Conservation (phyloP, 2,888 invertebrate genomes). For the Hydraecia micacea region DNA sequence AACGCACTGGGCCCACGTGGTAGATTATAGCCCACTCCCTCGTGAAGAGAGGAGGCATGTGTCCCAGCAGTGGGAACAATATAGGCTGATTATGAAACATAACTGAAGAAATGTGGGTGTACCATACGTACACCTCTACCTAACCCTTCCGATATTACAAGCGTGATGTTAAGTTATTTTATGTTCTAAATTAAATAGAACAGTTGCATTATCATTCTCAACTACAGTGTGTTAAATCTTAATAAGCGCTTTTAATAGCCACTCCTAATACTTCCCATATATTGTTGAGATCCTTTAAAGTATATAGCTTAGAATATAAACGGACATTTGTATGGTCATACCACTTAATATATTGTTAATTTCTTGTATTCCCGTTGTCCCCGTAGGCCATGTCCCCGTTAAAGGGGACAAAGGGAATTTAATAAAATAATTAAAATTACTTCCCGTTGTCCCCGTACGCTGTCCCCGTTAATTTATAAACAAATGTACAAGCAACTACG, state of each 20-base stretch:
- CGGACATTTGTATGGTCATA: neutral
- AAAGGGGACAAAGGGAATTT: no score
- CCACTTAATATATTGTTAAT: conserved; percentile 7
- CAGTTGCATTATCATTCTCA: conserved; percentile 7
- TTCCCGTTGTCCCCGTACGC: no score
- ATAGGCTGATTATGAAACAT: no score
- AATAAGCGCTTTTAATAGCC: conserved; percentile 37
- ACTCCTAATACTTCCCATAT: conserved; percentile 36
- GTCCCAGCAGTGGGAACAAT: no score
- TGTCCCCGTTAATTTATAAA: no score
- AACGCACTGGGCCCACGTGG: no score
- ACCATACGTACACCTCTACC: neutral
- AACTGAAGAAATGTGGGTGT: neutral
- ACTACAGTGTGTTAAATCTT: conserved; percentile 22
- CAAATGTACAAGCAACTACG: neutral
- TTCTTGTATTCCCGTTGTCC: no score
- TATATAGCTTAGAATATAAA: conserved; percentile 22
- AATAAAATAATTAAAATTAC: no score
- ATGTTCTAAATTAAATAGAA: neutral
- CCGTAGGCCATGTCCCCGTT: no score
- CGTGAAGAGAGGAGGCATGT: no score
- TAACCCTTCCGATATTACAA: neutral
- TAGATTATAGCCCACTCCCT: no score
- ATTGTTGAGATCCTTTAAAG: conserved; percentile 43
- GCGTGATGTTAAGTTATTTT: neutral